Conservation (phyloP, 2,113 vertebrate species). For the Eulemur rufifrons region DNA sequence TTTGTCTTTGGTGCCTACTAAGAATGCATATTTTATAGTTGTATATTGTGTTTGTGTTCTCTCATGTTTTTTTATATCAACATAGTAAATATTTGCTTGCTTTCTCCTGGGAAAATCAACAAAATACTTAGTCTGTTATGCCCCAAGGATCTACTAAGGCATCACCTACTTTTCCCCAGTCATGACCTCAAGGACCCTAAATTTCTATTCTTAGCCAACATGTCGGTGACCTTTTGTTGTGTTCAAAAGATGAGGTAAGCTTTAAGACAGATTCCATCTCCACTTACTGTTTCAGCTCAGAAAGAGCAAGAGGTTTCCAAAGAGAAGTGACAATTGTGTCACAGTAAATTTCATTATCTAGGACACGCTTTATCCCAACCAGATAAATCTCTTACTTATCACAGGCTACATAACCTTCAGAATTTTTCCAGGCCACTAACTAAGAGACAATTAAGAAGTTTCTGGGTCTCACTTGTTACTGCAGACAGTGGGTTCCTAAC, state of each 20-base stretch:
- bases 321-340: neutral
- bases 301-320: neutral
- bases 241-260: neutral
- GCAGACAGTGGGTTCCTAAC: neutral
- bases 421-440: neutral
- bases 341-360: neutral
- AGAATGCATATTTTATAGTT: neutral
- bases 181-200: neutral
- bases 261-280: neutral
- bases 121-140: neutral
- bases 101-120: neutral
- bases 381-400: neutral
- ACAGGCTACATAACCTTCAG: neutral
- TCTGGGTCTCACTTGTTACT: neutral
- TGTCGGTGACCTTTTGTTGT: neutral
- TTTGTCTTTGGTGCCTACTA: neutral
- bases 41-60: neutral
- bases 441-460: neutral
- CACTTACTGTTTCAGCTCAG: neutral
- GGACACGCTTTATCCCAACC: neutral
- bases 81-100: neutral
- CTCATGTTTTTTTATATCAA: no score
- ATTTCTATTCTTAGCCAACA: neutral
- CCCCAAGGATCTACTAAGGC: neutral
- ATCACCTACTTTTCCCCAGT: neutral